Percentiles rank a stretch among this genome's conserved stretches.
Conservation (phyloP, 2,888 invertebrate species). For the Stenodera caucasica region DNA sequence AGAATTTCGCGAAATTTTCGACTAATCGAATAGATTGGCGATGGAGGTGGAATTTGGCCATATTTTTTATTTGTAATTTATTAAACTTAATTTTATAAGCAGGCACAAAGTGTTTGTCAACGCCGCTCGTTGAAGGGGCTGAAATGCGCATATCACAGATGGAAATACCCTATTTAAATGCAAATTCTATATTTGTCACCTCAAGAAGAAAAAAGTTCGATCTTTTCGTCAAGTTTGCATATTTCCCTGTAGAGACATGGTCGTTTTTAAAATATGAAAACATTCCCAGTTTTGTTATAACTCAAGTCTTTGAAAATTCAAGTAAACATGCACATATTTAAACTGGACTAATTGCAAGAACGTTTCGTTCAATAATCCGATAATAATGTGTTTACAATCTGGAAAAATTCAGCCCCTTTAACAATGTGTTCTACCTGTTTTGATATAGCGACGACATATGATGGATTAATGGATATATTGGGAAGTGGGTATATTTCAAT, state of each 20-base stretch:
- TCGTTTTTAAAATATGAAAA: constrained; percentile 18
- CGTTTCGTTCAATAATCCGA: no score
- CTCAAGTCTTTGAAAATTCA: constrained; percentile 18
- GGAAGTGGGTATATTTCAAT: constrained; percentile 60
- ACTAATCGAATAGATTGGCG: background rate
- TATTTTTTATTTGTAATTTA: constrained; percentile 28
- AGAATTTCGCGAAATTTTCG: no score
- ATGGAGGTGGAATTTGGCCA: background rate
- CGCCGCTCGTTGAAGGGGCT: constrained; percentile 39
- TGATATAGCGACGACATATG: constrained; percentile 61
- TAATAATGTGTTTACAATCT: constrained; percentile 6
- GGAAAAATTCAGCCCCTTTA: constrained; percentile 16
- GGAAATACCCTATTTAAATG: constrained; percentile 70
- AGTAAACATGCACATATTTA: constrained; percentile 34
- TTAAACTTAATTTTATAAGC: constrained; percentile 48
- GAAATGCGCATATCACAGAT: constrained; percentile 59
- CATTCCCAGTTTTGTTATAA: constrained; percentile 16
- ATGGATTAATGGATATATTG: constrained; percentile 81
- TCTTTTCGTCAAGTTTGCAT: constrained; percentile 53
- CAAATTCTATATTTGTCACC: constrained; percentile 69
- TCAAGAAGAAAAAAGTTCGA: constrained; percentile 56
- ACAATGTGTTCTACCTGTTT: constrained; percentile 39
- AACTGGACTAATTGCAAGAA: constrained; percentile 50
- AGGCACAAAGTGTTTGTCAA: constrained; percentile 50
- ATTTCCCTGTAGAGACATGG: constrained; percentile 50